Percentiles rank a stretch among this genome's conserved stretches.
Evolutionary conservation across 2,797 vertebrate species (phyloP).

Genomic region (Scolopax rusticola): DNA sequence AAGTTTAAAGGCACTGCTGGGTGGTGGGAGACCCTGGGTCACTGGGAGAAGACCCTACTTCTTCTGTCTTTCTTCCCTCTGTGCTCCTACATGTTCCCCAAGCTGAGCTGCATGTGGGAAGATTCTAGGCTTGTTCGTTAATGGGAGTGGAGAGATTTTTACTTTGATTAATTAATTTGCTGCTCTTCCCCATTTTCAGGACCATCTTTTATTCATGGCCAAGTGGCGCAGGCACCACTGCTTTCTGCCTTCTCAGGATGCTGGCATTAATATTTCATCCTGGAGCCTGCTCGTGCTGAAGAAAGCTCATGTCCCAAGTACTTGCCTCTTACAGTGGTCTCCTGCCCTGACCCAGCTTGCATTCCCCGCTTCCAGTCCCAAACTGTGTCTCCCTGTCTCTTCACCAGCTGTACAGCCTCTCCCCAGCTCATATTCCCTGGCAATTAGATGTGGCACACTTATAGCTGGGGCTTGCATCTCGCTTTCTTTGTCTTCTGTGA

Average conservation of each 20-base stretch:
- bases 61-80: not conserved
- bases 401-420: not conserved
- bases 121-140: slow-evolving; percentile 29
- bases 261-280: slow-evolving; percentile 78
- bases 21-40: not conserved
- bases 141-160: slow-evolving; percentile 52
- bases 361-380: not conserved
- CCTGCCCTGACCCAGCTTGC: not conserved
- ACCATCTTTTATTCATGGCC: slow-evolving; percentile 81
- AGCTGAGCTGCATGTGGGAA: not conserved
- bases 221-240: slow-evolving; percentile 11
- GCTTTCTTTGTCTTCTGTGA: not conserved
- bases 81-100: not conserved
- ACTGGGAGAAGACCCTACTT: not conserved
- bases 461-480: not conserved
- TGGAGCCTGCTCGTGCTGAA: not conserved
- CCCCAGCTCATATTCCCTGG: not conserved
- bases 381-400: not conserved
- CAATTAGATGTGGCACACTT: not conserved
- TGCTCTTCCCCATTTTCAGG: slow-evolving; percentile 68
- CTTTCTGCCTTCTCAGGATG: slow-evolving; percentile 67
- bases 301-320: not conserved
- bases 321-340: not conserved
- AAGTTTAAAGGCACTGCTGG: not conserved
- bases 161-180: slow-evolving; percentile 81